phyloP scores from a whole-genome alignment of 2,113 vertebrate genomes.

The Ptyas mucosa region DNA sequence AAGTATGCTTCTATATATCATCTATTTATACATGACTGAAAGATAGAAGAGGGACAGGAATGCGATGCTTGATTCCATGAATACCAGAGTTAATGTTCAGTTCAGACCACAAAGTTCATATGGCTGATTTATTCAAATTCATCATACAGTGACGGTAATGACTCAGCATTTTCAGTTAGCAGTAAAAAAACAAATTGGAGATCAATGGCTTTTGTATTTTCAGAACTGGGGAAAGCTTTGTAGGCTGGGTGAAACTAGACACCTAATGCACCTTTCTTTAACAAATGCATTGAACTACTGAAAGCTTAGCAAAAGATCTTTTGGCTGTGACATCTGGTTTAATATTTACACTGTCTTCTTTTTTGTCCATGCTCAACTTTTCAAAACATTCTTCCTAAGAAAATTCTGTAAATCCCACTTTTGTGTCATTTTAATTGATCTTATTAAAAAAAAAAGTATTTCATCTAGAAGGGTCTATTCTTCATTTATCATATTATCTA shows the following conservation, averaged over 20 bases:
- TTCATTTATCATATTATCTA: background rate
- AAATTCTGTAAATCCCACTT: background rate
- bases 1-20: constrained; percentile 10
- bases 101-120: background rate
- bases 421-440: background rate
- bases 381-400: background rate
- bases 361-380: background rate
- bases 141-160: background rate
- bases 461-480: background rate
- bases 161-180: fast-evolving
- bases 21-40: constrained; percentile 18
- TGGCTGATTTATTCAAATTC: background rate
- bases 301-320: background rate
- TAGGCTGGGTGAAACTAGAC: background rate
- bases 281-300: background rate
- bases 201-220: constrained; percentile 14
- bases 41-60: background rate
- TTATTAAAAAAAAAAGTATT: background rate
- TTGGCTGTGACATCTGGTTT: background rate
- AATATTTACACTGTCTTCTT: background rate
- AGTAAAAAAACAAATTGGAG: constrained; percentile 5
- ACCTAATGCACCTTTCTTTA: background rate
- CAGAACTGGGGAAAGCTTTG: background rate
- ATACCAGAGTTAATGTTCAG: constrained; percentile 7
- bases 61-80: background rate